Evolutionary conservation across 2,113 vertebrate genomes (phyloP).

Genomic region (Pseudonaja textilis): DNA sequence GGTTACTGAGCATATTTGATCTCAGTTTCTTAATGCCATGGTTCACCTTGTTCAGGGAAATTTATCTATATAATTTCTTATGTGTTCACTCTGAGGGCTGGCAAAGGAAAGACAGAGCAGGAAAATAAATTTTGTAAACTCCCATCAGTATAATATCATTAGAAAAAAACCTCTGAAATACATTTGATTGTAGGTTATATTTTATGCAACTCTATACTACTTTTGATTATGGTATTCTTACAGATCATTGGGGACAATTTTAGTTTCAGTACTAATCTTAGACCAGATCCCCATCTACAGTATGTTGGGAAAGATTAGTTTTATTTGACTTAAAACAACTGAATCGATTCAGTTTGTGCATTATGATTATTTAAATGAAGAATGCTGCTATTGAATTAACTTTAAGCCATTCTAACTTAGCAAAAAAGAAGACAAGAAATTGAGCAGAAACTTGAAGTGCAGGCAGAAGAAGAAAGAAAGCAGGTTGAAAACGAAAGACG

Average conservation of each 20-base stretch:
- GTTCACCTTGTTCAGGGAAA: neutral
- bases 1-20: neutral
- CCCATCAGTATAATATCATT: neutral
- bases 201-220: neutral
- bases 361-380: neutral
- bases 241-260: neutral
- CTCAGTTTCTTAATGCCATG: neutral
- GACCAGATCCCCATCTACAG: neutral
- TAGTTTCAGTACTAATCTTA: neutral
- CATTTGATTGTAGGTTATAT: neutral
- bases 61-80: neutral
- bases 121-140: neutral
- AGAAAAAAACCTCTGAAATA: neutral
- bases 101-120: neutral
- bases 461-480: slow-evolving; percentile 93
- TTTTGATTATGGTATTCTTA: neutral
- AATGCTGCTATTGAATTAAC: neutral
- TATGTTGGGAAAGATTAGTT: neutral
- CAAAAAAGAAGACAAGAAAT: slow-evolving; percentile 95
- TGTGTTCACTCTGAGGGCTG: neutral
- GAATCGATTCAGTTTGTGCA: neutral
- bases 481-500: slow-evolving; percentile 93
- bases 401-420: slow-evolving; percentile 59
- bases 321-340: neutral
- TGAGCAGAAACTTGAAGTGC: slow-evolving; percentile 97